Percentiles rank a stretch among this genome's conserved stretches.
Evolutionary conservation across 2,888 invertebrate genomes (phyloP).

Genomic region (Sesia apiformis): DNA sequence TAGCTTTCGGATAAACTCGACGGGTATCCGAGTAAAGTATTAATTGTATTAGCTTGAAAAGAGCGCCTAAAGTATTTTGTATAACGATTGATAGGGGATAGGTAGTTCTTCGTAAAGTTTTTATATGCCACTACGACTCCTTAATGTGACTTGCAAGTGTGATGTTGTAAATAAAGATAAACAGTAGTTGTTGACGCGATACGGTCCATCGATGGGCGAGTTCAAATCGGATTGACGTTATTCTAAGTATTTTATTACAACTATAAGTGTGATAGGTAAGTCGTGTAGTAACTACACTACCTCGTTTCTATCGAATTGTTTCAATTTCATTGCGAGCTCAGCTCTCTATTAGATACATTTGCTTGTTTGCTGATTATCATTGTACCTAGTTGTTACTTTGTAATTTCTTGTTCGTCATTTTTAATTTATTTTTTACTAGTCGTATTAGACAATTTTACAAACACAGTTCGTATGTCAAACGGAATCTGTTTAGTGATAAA

Average conservation of each 20-base stretch:
- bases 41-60: conserved; percentile 47
- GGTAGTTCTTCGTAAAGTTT: conserved; percentile 61
- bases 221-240: conserved; percentile 5
- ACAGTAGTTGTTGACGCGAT: conserved; percentile 23
- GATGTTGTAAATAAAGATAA: conserved; percentile 41
- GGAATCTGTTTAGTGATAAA: conserved; percentile 25
- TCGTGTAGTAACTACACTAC: conserved; percentile 70
- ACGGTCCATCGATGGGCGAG: conserved; percentile 26
- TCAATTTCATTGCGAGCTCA: conserved; percentile 49
- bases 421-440: conserved; percentile 43
- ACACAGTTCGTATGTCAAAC: conserved; percentile 24
- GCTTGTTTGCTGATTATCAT: conserved; percentile 52
- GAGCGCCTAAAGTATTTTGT: conserved; percentile 66
- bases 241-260: conserved; percentile 13
- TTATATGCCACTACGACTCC: conserved; percentile 59
- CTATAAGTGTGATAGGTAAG: conserved; percentile 50
- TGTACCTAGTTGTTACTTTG: conserved; percentile 29
- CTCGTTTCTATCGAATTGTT: conserved; percentile 52
- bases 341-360: conserved; percentile 45
- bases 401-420: conserved; percentile 28
- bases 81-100: conserved; percentile 63
- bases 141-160: conserved; percentile 70
- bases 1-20: conserved; percentile 36
- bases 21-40: conserved; percentile 18
- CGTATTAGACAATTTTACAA: conserved; percentile 41